These are phyloP conservation scores for Chouioia cunea DNA, from an alignment of 2,888 invertebrate species.

Conservation along the genomic window DNA sequence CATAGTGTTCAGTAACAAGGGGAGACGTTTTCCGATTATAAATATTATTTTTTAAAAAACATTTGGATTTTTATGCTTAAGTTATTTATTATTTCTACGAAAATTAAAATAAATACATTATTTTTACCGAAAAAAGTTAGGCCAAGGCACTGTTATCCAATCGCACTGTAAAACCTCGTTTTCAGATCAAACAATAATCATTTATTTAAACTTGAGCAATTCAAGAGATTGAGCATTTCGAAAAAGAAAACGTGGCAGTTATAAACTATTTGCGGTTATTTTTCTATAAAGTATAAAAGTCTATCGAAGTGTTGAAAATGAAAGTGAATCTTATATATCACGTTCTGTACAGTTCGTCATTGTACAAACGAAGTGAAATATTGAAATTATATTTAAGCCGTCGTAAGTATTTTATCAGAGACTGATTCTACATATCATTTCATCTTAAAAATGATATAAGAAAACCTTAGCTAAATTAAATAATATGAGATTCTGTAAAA, in stretches of 20 bases:
- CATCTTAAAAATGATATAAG: constrained; percentile 48
- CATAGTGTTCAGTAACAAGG: not conserved
- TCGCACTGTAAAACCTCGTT: no score
- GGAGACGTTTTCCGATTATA: not conserved
- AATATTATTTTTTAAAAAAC: not conserved
- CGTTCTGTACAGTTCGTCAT: constrained; percentile 31
- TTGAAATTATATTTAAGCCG: constrained; percentile 28
- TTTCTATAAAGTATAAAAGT: constrained; percentile 35
- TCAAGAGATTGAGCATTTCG: no score
- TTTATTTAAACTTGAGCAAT: no score
- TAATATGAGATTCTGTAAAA: constrained; percentile 31
- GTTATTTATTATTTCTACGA: constrained; percentile 6
- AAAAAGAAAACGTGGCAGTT: no score
- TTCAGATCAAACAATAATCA: no score
- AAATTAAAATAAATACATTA: no score
- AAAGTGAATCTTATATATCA: constrained; percentile 30
- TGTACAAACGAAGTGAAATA: constrained; percentile 31
- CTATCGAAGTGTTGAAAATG: constrained; percentile 26
- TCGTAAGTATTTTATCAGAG: constrained; percentile 50
- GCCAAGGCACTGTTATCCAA: constrained; percentile 2
- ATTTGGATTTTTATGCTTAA: not conserved
- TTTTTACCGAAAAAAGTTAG: no score
- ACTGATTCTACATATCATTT: constrained; percentile 57
- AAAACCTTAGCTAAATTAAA: constrained; percentile 42
- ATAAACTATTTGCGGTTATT: constrained; percentile 23